Evolutionary conservation across 2,797 vertebrate species (phyloP).

Genomic region (Harpagifer antarcticus): DNA sequence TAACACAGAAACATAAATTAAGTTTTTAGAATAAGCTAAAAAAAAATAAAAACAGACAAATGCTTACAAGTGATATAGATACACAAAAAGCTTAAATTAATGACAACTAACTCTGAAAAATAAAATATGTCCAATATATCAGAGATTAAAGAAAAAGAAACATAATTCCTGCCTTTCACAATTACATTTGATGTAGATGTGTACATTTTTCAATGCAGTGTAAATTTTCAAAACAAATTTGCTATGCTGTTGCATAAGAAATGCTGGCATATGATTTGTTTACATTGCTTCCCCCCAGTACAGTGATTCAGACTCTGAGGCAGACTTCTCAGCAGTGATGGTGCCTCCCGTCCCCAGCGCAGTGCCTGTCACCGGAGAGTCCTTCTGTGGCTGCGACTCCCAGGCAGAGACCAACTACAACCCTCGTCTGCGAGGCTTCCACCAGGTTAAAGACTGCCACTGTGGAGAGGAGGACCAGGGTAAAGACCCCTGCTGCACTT

Average conservation of each 20-base stretch:
- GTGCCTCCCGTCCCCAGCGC: constrained; percentile 92
- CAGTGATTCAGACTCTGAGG: constrained; percentile 96
- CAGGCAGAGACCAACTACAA: constrained; percentile 90
- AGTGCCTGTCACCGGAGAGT: constrained; percentile 96
- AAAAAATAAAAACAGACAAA: too few relatives aligned
- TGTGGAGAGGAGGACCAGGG: constrained; percentile 98
- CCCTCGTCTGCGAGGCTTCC: constrained; percentile 86
- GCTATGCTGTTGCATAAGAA: constrained; percentile 1
- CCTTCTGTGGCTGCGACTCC: constrained; percentile 94
- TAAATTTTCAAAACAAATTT: not conserved
- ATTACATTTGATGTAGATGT: not conserved
- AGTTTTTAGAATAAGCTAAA: too few relatives aligned
- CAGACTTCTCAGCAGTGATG: constrained; percentile 88
- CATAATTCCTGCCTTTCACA: not conserved
- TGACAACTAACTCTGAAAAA: too few relatives aligned
- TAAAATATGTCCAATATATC: too few relatives aligned
- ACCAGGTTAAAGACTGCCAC: constrained; percentile 92
- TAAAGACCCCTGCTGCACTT: constrained; percentile 54
- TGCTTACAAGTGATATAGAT: too few relatives aligned
- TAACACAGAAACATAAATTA: too few relatives aligned
- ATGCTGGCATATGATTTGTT: constrained; percentile 16
- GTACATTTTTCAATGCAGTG: not conserved
- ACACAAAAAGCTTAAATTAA: too few relatives aligned
- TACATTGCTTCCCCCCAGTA: constrained; percentile 81
- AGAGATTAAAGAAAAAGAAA: too few relatives aligned